Percentiles rank a stretch among this genome's conserved stretches.
phyloP scores from a whole-genome alignment of 2,113 vertebrate species.

The Coptodon bakossiorum region DNA sequence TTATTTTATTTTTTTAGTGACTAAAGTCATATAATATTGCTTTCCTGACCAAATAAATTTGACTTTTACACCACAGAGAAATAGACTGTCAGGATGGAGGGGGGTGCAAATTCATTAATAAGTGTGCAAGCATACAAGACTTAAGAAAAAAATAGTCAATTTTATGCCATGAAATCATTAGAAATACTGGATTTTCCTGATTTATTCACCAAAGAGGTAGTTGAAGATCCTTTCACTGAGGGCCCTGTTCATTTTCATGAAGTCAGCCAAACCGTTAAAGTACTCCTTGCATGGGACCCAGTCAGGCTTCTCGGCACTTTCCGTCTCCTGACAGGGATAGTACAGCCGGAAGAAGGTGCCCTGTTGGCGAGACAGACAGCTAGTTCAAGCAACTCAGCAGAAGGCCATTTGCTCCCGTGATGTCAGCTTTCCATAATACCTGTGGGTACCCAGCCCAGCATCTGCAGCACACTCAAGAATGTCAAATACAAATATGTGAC shows the following conservation, averaged over 20 bases:
- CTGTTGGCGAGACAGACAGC: constrained; percentile 47
- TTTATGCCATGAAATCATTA: neutral
- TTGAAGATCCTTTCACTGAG: constrained; percentile 75
- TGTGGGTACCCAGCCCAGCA: neutral
- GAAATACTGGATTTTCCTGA: neutral
- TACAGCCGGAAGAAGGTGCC: constrained; percentile 88
- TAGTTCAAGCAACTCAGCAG: neutral
- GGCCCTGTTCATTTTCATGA: constrained; percentile 79
- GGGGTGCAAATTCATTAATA: neutral
- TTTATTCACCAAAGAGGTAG: constrained; percentile 80
- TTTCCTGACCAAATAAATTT: neutral
- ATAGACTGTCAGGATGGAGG: neutral
- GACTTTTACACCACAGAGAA: neutral
- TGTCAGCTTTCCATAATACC: neutral
- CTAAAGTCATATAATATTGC: neutral
- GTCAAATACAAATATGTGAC: neutral
- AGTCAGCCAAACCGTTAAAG: constrained; percentile 84
- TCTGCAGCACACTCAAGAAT: neutral
- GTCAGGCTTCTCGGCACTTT: constrained; percentile 60
- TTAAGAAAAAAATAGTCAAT: neutral
- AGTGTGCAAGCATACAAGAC: neutral
- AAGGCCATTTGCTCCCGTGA: neutral
- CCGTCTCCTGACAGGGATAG: constrained; percentile 78
- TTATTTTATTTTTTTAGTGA: neutral
- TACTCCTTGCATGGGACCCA: constrained; percentile 91